A percentile compares a stretch with the other conserved stretches of the same genome.
Evolutionary conservation across 2,888 invertebrate genomes (phyloP).

Genomic region (Agrilus biguttatus): DNA sequence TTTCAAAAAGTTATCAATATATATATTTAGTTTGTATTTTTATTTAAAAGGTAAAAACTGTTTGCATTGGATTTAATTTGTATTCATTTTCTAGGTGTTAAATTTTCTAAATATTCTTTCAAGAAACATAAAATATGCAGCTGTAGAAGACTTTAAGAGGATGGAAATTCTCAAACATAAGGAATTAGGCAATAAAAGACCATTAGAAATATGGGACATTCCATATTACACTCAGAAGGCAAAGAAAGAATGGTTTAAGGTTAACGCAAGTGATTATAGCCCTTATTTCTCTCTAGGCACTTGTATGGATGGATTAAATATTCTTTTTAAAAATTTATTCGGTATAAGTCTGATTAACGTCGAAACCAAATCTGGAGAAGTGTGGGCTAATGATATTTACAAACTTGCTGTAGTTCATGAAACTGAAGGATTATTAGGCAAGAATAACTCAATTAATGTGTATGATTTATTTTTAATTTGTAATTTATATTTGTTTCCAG

Average conservation of each 20-base stretch:
- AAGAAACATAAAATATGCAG: slow-evolving; percentile 51
- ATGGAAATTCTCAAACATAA: slow-evolving; percentile 63
- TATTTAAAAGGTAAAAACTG: too few species aligned
- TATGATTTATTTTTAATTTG: too few species aligned
- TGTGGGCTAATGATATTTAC: slow-evolving; percentile 60
- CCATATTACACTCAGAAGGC: slow-evolving; percentile 69
- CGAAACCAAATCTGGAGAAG: slow-evolving; percentile 61
- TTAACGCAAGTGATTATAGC: slow-evolving; percentile 57
- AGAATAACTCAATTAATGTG: too few species aligned
- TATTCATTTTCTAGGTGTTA: too few species aligned
- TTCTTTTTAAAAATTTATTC: slow-evolving; percentile 69
- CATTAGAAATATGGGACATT: slow-evolving; percentile 68
- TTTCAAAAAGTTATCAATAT: too few species aligned
- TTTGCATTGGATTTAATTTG: too few species aligned
- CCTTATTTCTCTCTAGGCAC: slow-evolving; percentile 85
- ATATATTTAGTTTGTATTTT: too few species aligned
- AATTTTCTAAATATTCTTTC: slow-evolving; percentile 63
- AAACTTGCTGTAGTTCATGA: slow-evolving; percentile 85
- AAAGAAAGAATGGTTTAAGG: slow-evolving; percentile 54
- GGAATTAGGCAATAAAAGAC: slow-evolving; percentile 14
- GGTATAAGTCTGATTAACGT: slow-evolving; percentile 64
- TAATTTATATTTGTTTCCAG: too few species aligned
- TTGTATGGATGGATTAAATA: slow-evolving; percentile 94
- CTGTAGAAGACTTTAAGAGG: slow-evolving; percentile 56
- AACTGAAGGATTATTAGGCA: slow-evolving; percentile 58